Base-by-base conservation (phyloP, 64 coral and sea anemone genomes). In the Porites australiensis region DNA sequence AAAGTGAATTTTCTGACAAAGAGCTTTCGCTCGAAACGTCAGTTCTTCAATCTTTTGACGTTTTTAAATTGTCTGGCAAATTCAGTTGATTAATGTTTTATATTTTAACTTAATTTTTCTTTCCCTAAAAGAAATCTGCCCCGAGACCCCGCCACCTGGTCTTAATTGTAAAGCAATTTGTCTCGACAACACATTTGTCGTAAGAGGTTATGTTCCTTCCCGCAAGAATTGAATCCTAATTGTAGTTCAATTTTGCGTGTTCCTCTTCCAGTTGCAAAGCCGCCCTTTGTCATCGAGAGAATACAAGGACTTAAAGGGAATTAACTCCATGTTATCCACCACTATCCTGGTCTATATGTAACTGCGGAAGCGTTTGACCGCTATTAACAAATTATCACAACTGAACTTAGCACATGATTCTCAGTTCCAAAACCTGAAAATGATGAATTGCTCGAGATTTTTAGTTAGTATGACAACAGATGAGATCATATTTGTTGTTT, bases 271-370 rank as follows among this genome's bases (percentile, higher is more conserved):
- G 27, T 37, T 51, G 46, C 2, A 45, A 76, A 50, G 73, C 14
- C 73, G 13, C 4, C 15, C 47, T 70, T 21, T 76, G 73, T 76
- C 73, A 76, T 76, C 73, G 48, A 76, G 50, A 13, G n/a, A 76
- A 18, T 37, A 37, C 27, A 37, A 37, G 27, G 27, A 37, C 27
- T 37, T 37, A 46, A 49, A 50, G 47, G 5, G 50, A 49, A 76
- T 50, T 76, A 51, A 76, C 46, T 50, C 2, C 16, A 3, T 14
- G 49, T 76, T 76, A 50, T 76, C 73, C 45, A 76, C 43, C 3
- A 13, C 50, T 52, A 53, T 76, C 71, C 37, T 8, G 18, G 13
- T 14, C 18, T 64, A 18, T 19, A 9, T 16, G 18, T 19, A 64
- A 64, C 18, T 64, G 62, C 62, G 62, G 62, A 64, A 64, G 18